Conservation (phyloP, 2,797 vertebrate genomes). For the Gastrophryne carolinensis region DNA sequence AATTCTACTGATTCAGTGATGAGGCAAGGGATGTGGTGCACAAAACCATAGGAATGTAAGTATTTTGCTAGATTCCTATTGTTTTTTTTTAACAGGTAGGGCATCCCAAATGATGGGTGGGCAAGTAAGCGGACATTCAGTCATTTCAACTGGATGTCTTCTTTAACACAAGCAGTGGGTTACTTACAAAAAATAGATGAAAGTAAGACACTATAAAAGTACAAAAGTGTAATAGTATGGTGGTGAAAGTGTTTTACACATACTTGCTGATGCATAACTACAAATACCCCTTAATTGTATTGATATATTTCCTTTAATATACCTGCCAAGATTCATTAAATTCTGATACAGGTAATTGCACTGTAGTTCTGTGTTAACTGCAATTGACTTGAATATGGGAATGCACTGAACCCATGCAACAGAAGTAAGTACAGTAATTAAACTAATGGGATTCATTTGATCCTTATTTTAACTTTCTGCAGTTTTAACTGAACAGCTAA, state of each 20-base stretch:
- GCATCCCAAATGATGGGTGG: no score
- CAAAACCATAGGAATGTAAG: no score
- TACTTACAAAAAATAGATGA: not conserved
- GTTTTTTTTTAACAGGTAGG: no score
- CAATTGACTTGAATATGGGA: slow-evolving; percentile 31
- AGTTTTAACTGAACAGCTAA: not conserved
- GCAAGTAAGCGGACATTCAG: no score
- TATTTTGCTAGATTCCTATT: no score
- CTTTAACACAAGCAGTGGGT: no score
- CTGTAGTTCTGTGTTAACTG: slow-evolving; percentile 23
- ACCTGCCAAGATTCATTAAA: slow-evolving; percentile 35
- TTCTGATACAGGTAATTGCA: slow-evolving; percentile 38
- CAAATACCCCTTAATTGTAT: slow-evolving; percentile 6
- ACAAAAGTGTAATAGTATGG: no score
- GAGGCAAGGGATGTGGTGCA: no score
- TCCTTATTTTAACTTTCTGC: slow-evolving; percentile 13
- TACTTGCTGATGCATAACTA: not conserved
- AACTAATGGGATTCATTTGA: slow-evolving; percentile 35
- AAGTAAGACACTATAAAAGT: not conserved
- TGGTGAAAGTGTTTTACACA: not conserved
- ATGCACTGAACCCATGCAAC: slow-evolving; percentile 26
- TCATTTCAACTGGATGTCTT: no score
- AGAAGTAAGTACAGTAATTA: slow-evolving; percentile 33
- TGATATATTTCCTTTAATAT: slow-evolving; percentile 30
- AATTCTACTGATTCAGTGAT: no score